These are phyloP conservation scores for Prorops nasuta DNA, from an alignment of 1,140 invertebrate genomes.

Conservation along the genomic window DNA sequence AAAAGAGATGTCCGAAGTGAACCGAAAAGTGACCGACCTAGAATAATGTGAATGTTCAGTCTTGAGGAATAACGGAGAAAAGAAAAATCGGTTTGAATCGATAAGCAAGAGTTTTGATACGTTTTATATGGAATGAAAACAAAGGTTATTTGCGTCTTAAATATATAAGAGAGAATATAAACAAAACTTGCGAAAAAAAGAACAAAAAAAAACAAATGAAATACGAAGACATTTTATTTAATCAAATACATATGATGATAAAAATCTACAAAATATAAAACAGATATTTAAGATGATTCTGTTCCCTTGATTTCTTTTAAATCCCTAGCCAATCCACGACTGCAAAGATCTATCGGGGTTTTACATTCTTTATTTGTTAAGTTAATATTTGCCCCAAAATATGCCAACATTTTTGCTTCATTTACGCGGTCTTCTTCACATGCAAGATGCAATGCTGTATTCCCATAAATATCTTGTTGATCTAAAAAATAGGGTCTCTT, in stretches of 20 bases:
- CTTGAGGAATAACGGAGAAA: slow-evolving; percentile 11
- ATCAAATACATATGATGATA: background rate
- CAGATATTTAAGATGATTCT: background rate
- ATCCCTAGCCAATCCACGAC: slow-evolving; percentile 41
- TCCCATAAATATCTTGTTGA: slow-evolving; percentile 64
- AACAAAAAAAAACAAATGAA: no score
- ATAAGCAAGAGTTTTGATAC: slow-evolving; percentile 48
- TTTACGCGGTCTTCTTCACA: slow-evolving; percentile 80
- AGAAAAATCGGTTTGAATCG: slow-evolving; percentile 19
- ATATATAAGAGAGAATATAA: slow-evolving; percentile 40
- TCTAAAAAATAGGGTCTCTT: slow-evolving; percentile 52
- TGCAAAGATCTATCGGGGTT: slow-evolving; percentile 69
- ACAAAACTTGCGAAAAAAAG: slow-evolving; percentile 42
- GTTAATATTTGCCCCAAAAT: slow-evolving; percentile 65
- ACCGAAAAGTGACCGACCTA: no score
- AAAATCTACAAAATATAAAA: background rate
- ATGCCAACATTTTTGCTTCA: slow-evolving; percentile 67
- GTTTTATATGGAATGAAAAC: slow-evolving; percentile 51
- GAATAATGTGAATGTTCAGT: no score
- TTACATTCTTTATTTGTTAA: slow-evolving; percentile 71
- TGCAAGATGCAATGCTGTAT: slow-evolving; percentile 76
- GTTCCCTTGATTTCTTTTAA: slow-evolving; percentile 30
- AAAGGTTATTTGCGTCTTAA: slow-evolving; percentile 44
- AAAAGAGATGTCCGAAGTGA: no score
- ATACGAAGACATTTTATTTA: slow-evolving; percentile 15